Evolutionary conservation across 2,797 vertebrate genomes (phyloP), one percentile per base, ranked within the genome.

Genomic region (Selene dorsalis): DNA sequence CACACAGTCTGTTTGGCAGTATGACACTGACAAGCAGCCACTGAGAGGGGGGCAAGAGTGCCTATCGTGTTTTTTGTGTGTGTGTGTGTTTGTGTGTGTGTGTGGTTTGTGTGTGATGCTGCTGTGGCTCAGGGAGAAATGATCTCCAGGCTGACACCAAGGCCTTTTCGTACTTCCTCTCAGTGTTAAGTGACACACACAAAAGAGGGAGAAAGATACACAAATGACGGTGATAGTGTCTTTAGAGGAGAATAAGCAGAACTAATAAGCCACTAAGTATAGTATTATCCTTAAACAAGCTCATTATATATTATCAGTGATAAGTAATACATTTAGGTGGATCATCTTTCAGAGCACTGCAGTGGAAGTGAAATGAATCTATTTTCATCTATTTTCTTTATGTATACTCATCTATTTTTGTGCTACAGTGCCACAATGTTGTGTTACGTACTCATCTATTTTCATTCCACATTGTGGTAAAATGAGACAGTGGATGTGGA

Each of bases 401-500:
- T 79, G 70, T 84, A 55, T 65, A 75, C 52, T 78, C 52, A 84
- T 91, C 70, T 88, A 83, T 84, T 87, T 82, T 73, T 81, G 68
- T 77, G 62, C 35, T 2, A 1, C 28, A 69, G 79, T 47, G 43
- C 43, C 71, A 62, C 79, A 73, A 84, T 90, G 79, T 87, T 82
- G 64, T 58, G 69, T 79, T 87, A 69, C 84, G 73, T 61, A 50
- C 84, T 82, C 66, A 77, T 90, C 72, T 85, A 73, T 91, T 92
- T 92, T 75, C 80, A 84, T 73, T 80, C 74, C 80, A 75, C 68
- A 87, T 84, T 85, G 87, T 89, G 84, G 75, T 79, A 57, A 75
- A 89, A 90, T 72, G 75, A 91, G 81, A 82, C 88, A 61, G 80
- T 84, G 56, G 83, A 85, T 92, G 17, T 88, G 89, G 90, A 92